A percentile compares a stretch with the other conserved stretches of the same genome.
Conservation (phyloP, 2,797 vertebrate genomes). For the Poecilia picta region DNA sequence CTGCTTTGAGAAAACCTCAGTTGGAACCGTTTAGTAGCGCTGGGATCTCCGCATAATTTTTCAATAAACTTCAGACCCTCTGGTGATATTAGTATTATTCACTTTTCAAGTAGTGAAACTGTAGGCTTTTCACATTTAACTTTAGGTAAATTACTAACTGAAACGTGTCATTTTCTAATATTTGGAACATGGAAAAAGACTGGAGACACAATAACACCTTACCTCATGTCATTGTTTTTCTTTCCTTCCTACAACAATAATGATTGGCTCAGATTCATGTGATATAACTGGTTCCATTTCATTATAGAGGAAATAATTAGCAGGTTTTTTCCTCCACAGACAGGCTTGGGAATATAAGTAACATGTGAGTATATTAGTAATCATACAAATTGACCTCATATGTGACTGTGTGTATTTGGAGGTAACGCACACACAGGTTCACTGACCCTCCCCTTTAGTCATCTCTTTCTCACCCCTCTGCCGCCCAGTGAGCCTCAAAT, state of each 20-base stretch:
- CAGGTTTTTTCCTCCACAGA: constrained; percentile 28
- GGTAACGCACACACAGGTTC: constrained; percentile 44
- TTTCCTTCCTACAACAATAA: constrained; percentile 1
- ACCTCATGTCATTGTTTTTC: constrained; percentile 29
- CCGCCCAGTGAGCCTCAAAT: constrained; percentile 32
- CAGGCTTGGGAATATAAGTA: constrained; percentile 29
- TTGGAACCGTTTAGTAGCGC: background rate
- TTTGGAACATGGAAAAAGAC: constrained; percentile 3
- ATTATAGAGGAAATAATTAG: constrained; percentile 33
- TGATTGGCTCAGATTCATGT: constrained; percentile 38
- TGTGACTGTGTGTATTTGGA: constrained; percentile 58
- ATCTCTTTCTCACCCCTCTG: constrained; percentile 4
- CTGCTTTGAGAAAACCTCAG: background rate
- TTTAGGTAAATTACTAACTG: constrained; percentile 28
- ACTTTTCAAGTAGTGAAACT: background rate
- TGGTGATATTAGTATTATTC: background rate
- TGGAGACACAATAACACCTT: constrained; percentile 39
- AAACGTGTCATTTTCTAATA: constrained; percentile 25
- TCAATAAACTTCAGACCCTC: background rate
- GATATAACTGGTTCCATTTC: constrained; percentile 34
- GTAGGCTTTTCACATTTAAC: constrained; percentile 2
- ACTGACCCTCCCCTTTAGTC: background rate
- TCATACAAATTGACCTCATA: constrained; percentile 68
- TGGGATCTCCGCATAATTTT: background rate
- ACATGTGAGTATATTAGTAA: constrained; percentile 41